A percentile compares a stretch with the other conserved stretches of the same genome.
phyloP scores from a whole-genome alignment of 2,888 invertebrate genomes.

The Ceriagrion tenellum region DNA sequence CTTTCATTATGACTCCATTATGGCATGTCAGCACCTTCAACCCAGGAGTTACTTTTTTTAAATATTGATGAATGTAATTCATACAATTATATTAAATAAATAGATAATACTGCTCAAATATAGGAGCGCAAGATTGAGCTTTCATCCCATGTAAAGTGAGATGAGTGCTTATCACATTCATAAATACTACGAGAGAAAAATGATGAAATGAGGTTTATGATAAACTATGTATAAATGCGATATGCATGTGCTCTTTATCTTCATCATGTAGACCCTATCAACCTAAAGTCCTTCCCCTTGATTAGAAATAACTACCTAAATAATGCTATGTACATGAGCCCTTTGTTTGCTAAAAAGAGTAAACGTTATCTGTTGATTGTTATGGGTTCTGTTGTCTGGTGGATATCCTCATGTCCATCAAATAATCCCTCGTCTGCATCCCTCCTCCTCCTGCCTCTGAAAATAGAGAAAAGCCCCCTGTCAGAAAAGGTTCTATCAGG shows the following conservation, averaged over 20 bases:
- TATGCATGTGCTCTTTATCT: neutral
- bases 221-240: neutral
- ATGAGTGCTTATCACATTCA: neutral
- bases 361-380: conserved; percentile 7
- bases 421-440: neutral
- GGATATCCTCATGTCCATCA: neutral
- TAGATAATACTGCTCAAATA: conserved; percentile 6
- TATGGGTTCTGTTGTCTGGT: neutral
- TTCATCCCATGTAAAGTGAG: neutral
- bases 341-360: neutral
- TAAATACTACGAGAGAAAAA: neutral
- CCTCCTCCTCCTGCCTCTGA: conserved; percentile 22
- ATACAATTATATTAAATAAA: neutral
- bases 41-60: neutral
- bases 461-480: neutral
- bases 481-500: neutral
- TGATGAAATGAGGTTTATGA: neutral
- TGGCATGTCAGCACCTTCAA: neutral
- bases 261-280: neutral
- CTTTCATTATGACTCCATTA: neutral
- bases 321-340: neutral
- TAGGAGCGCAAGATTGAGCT: conserved; percentile 1
- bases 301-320: neutral
- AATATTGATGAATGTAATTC: neutral
- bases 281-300: neutral